Evolutionary conservation across 2,888 invertebrate species (phyloP).

Genomic region (Tetanocera ferruginea): DNA sequence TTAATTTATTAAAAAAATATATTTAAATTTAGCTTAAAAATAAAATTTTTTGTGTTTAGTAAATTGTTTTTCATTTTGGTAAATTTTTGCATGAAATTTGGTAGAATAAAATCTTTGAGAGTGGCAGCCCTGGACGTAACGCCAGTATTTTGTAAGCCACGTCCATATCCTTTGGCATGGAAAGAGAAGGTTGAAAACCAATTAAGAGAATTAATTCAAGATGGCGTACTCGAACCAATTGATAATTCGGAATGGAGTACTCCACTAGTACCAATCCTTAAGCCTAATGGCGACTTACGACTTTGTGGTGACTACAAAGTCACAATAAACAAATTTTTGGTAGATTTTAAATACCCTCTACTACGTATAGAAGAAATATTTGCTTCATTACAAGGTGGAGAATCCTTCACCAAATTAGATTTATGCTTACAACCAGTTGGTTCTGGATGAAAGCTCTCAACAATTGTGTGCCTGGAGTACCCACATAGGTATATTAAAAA

Average conservation of each 20-base stretch:
- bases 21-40: no score
- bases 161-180: slow-evolving; percentile 19
- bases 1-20: no score
- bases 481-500: slow-evolving; percentile 37
- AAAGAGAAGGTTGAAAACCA: slow-evolving; percentile 27
- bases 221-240: slow-evolving; percentile 23
- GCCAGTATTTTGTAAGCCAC: slow-evolving; percentile 30
- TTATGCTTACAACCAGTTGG: slow-evolving; percentile 55
- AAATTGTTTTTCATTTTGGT: no score
- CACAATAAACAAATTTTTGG: slow-evolving; percentile 34
- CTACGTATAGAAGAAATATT: slow-evolving; percentile 13
- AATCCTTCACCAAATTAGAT: slow-evolving; percentile 25
- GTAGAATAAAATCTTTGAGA: no score
- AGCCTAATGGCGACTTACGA: slow-evolving; percentile 35
- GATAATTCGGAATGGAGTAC: slow-evolving; percentile 39
- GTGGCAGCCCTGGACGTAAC: no score
- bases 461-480: slow-evolving; percentile 37
- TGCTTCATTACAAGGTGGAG: slow-evolving; percentile 3
- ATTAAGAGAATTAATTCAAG: slow-evolving; percentile 25
- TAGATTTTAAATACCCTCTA: slow-evolving; percentile 27
- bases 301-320: slow-evolving; percentile 35
- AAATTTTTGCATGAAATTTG: no score
- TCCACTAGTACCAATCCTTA: slow-evolving; percentile 38
- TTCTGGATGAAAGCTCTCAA: slow-evolving; percentile 42
- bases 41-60: no score